phyloP scores from a whole-genome alignment of 1,140 invertebrate species.

The Drosophila mojavensis region DNA sequence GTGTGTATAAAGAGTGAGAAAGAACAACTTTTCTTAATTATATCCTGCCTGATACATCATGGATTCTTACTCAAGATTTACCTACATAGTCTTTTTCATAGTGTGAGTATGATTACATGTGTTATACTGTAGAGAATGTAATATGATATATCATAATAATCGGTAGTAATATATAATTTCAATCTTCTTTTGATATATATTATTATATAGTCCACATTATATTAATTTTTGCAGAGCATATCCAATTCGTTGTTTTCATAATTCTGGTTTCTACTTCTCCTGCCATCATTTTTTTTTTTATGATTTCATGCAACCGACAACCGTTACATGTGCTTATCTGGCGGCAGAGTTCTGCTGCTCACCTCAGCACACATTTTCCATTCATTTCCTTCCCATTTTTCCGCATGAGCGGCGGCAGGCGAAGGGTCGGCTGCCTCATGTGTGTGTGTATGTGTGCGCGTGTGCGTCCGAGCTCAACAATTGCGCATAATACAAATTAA shows the following conservation, averaged over 20 bases:
- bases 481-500: conserved; percentile 83
- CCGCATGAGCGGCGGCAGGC: conserved; percentile 51
- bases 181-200: no score
- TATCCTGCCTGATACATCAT: no score
- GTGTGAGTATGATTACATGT: no score
- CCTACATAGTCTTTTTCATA: no score
- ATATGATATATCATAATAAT: no score
- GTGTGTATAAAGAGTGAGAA: no score
- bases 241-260: not conserved
- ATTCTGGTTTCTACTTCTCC: not conserved
- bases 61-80: no score
- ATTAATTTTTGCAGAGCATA: not conserved
- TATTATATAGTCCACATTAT: no score
- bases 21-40: no score
- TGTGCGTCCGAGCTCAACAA: conserved; percentile 54
- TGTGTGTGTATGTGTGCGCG: conserved; percentile 4
- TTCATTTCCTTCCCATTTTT: conserved; percentile 61
- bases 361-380: conserved; percentile 37
- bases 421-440: not conserved
- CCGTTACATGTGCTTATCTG: conserved; percentile 67
- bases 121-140: no score
- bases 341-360: conserved; percentile 39
- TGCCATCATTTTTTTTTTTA: conserved; percentile 41
- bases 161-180: no score
- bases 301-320: conserved; percentile 53